Base-by-base conservation (phyloP, 1,140 invertebrate species). In the Bombus cullumanus region DNA sequence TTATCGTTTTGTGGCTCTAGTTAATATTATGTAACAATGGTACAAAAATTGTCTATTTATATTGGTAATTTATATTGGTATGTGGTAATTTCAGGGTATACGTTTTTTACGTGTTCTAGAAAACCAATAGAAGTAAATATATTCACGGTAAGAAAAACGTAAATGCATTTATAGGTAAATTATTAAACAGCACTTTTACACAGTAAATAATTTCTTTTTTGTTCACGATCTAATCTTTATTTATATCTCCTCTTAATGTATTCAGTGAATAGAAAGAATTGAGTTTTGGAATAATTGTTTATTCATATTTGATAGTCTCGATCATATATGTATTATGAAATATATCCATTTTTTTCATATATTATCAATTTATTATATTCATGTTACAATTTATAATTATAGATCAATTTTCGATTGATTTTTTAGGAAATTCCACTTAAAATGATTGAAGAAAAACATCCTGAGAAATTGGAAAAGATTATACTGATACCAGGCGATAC, bases 401-500 rank as follows among this genome's bases (percentile, higher is more conserved):
- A 22, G 1, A 47, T 62, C 22, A n/a, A 62, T 39, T 3, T 28
- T 59, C 8, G 22, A 41, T 86, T 76, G 37, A 34, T 34, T 79
- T 93, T 92, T 43, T 74, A 95, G 94, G 88, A 95, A 94, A 93
- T 96, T 92, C 94, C 96, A 34, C 96, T 96, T 87, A 95, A 94
- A 84, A 69, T 91, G 15, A 80, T 96, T 0, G 93, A 94, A 43
- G 88, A 94, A 12, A 91, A 94, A 10, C 71, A 93, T 81, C 93
- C 94, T 2, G 94, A 95, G 75, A 93, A 88, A 84, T 85, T 95
- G 80, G 94, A 95, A 86, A 95, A 95, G 88, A 68, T 96, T 15
- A 81, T 93, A 28, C 93, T 94, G 3, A 92, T 96, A 18, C 68
- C 88, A 8, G 96, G 96, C 1, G 96, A 96, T 68, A 93, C 95